Base-by-base conservation (phyloP, 2,888 invertebrate genomes). In the Lysandra coridon region DNA sequence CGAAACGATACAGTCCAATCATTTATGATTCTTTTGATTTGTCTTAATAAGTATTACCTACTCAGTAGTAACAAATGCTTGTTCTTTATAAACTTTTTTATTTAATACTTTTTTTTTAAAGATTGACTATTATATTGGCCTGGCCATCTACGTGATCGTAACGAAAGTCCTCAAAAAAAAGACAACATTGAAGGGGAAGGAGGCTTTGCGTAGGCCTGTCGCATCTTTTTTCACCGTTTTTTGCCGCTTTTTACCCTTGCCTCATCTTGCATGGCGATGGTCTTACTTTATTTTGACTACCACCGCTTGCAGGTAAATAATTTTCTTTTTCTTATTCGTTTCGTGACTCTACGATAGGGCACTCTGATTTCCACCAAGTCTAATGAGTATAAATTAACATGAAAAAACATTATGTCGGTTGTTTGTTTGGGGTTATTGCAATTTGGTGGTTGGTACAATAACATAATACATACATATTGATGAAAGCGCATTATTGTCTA, bases 281-380 rank as follows among this genome's bases (percentile, higher is more conserved):
- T 84, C 85, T 89, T 87, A 87, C 88, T 90, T 91, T 90, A 88
- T 90, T 90, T 89, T 87, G 85, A 88, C 87, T 88, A 86, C 85
- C 87, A 87, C 85, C 85, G 84, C 85, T 88, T 89, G 90, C 92
- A 92, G 92, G 93, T 94, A 93, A 89, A 92, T 92, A 89, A 85
- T 85, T 87, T 86, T 86, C 85, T 87, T 76, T 76, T 76, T 53
- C n/a, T 53, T 53, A 30, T 75, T 75, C 23, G 49, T n/a, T 75
- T 53, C 64, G 64, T 64, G 30, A 12, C 23, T 30, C 10, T 30
- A 30, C 64, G 12, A 64, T 64, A 64, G 12, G 30, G 23, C 64
- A 64, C 4, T 4, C 30, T 10, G 12, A 64, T 64, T 64, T 64
- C 30, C 64, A 30, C 30, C 12, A 30, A n/a, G 14, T 62, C 4